Base-by-base conservation (phyloP, 2,113 vertebrate species). In the Cololabis saira region DNA sequence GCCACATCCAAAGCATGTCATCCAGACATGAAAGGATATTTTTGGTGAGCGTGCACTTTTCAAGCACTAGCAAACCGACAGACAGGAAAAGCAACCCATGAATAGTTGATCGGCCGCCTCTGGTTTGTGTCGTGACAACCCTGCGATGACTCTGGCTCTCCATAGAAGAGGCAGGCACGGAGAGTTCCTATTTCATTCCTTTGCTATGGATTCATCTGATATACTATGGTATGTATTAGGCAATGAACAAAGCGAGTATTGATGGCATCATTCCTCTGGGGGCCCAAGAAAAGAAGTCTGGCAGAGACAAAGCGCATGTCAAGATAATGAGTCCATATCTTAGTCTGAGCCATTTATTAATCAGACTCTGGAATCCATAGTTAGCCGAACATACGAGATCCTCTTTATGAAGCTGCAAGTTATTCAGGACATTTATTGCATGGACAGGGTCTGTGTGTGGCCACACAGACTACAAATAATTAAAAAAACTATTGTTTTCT, bases 101-200 rank as follows among this genome's bases (percentile, higher is more conserved):
- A 87, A 87, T 79, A 87, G 77, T 42, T 61, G 59, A 83, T 78
- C 53, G 74, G 74, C 70, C 56, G 81, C 88, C 89, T 91, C 85
- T 90, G 90, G 75, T 86, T 87, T 85, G 76, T 91, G 82, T 87
- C 76, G 70, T 87, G 84, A 87, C 87, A 88, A 80, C 73, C 73
- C 61, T 18, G 33, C 5, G 45, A 74, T 76, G 75, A 71, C 59
- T 80, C 55, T 57, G 51, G 81, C 44, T 89, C 70, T 71, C 57
- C 72, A 81, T 73, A 67, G 74, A 68, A 76, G 54, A 73, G 79
- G 71, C 83, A 87, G 53, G 61, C 43, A 21, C 18, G 50, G 27
- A 61, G 73, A 58, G 45, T 67, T 68, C 53, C 53, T 43, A 53
- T 56, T 60, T 48, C 72, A 75, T 76, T 75, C 54, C 64, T 69